Conservation (phyloP, 37 sponge, comb jelly and placozoan genomes). For the Diacarnus erythraeanus region DNA sequence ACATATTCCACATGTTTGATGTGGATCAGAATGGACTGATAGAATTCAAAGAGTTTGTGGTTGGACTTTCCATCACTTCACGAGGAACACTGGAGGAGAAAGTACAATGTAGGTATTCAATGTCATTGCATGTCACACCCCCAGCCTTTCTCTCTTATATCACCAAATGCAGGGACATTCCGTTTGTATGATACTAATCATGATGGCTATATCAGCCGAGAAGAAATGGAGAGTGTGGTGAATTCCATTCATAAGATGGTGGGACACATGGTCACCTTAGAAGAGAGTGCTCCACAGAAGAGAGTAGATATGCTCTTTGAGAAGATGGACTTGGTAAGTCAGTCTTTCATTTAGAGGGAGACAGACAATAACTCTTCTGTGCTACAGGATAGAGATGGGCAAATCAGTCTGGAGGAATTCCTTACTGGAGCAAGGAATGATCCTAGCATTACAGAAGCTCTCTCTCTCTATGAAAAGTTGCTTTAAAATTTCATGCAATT, state of each 20-base stretch:
- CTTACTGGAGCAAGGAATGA: conserved; percentile 54
- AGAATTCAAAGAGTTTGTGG: conserved; percentile 74
- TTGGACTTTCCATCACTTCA: conserved; percentile 60
- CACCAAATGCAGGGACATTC: conserved; percentile 69
- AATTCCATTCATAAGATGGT: conserved; percentile 73
- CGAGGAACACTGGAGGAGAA: conserved; percentile 83
- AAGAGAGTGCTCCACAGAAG: conserved; percentile 59
- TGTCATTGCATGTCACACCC: too few species aligned
- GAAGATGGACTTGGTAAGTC: conserved; percentile 50
- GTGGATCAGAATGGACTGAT: conserved; percentile 57
- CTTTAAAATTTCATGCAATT: background rate
- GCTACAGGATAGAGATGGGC: conserved; percentile 47
- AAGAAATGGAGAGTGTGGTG: conserved; percentile 45
- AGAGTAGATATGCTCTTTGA: conserved; percentile 72
- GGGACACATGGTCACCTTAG: conserved; percentile 23
- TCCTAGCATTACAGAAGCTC: conserved; percentile 51
- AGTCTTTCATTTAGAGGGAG: background rate
- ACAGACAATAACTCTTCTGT: too few species aligned
- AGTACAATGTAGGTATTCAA: conserved; percentile 52
- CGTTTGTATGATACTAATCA: conserved; percentile 46
- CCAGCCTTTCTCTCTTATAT: background rate
- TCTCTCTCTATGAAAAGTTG: conserved; percentile 25
- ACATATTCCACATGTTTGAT: conserved; percentile 57
- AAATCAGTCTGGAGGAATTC: conserved; percentile 54
- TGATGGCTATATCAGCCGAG: conserved; percentile 47